Evolutionary conservation across 2,113 vertebrate genomes (phyloP).

Genomic region (Cololabis saira): DNA sequence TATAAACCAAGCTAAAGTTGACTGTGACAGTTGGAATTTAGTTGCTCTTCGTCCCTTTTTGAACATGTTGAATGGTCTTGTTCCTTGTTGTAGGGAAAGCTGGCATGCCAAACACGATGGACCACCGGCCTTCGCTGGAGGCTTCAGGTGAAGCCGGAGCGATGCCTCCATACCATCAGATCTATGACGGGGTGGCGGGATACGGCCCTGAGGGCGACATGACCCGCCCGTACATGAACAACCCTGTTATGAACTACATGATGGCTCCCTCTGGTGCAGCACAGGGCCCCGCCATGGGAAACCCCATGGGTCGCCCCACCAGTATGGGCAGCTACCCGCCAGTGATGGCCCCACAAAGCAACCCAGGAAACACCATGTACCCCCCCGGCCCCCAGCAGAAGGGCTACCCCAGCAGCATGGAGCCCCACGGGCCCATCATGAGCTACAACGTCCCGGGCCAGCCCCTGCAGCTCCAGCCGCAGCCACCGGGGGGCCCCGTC

Average conservation of each 20-base stretch:
- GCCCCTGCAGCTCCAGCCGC: constrained; percentile 85
- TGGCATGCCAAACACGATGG: constrained; percentile 84
- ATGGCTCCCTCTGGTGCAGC: constrained; percentile 84
- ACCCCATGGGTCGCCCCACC: constrained; percentile 84
- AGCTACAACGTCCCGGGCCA: constrained; percentile 86
- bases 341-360: constrained; percentile 74
- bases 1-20: constrained; percentile 46
- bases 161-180: constrained; percentile 89
- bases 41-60: not conserved
- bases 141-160: constrained; percentile 81
- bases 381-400: constrained; percentile 83
- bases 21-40: not conserved
- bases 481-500: constrained; percentile 81
- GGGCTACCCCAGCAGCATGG: constrained; percentile 84
- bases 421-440: constrained; percentile 84
- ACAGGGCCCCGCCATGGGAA: constrained; percentile 84
- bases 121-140: constrained; percentile 88
- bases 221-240: constrained; percentile 85
- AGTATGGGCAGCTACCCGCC: constrained; percentile 82
- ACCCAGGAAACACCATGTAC: constrained; percentile 76
- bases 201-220: constrained; percentile 89
- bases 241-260: constrained; percentile 88
- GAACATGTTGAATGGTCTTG: not conserved
- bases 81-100: constrained; percentile 85
- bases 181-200: constrained; percentile 85